Evolutionary conservation across 2,888 invertebrate species (phyloP), one percentile per base, ranked within the genome.

Genomic region (Ornithoptera priamus): DNA sequence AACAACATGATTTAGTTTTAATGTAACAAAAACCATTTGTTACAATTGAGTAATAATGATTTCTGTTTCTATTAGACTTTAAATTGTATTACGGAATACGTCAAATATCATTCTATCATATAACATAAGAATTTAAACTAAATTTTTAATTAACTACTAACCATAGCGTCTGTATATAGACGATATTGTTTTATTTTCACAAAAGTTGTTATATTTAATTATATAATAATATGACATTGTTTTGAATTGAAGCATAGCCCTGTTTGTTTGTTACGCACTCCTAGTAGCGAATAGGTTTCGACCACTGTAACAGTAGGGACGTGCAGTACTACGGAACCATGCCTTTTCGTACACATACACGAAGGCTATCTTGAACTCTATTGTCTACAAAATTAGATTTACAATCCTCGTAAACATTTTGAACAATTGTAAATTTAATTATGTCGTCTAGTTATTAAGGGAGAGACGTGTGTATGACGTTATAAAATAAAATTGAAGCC

Each of bases 401-500:
- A 61, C 30, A 65, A 62, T 65, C 7, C 2, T 30, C 46, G 17
- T 56, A 39, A 60, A 60, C 12, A 59, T 63, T 62, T 71, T 62
- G 17, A 39, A 56, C 61, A 71, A 71, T 71, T 56, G 67, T 65
- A 71, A 67, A 65, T 65, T 65, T 71, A 68, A 64, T 71, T 71
- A 67, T 83, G 83, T 75, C 72, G 76, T 76, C 80, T 83, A 84
- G 81, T 86, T 84, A 83, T 84, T 80, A 79, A 84, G 85, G 86
- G 87, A 85, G 86, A 83, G 85, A 88, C 89, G 91, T 92, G 92
- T 91, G 89, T 91, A 92, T 92, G 92, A 92, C 92, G 86, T 90
- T 90, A 83, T 91, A 91, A 92, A 91, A 90, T 91, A 90, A 91
- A 92, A 92, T 90, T 90, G 90, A 90, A 90, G 86, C 88, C 85